Evolutionary conservation across 2,888 invertebrate species (phyloP).

Genomic region (Thysanoteuthis rhombus): DNA sequence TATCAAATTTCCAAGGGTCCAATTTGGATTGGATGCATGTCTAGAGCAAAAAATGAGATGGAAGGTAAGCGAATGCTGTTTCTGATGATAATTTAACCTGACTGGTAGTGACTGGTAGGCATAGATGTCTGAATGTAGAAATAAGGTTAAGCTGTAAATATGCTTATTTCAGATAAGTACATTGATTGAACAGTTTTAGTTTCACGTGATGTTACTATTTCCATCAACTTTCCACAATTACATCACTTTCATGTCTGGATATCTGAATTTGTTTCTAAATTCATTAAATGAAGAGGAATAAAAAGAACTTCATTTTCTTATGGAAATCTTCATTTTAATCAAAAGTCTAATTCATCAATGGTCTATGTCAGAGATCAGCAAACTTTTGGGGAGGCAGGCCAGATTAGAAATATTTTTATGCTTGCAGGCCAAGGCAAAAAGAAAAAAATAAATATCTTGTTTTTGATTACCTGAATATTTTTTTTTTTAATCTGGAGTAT

Average conservation of each 20-base stretch:
- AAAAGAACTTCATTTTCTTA: background rate
- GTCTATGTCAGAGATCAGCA: no score
- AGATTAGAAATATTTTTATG: no score
- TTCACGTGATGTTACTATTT: background rate
- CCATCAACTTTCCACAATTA: background rate
- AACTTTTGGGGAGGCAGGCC: no score
- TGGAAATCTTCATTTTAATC: no score
- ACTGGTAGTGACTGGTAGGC: background rate
- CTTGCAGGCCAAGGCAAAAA: no score
- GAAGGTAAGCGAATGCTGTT: background rate
- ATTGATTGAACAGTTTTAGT: background rate
- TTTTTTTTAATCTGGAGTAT: no score
- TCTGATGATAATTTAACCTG: background rate
- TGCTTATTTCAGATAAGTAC: background rate
- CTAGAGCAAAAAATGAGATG: background rate
- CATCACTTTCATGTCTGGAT: background rate
- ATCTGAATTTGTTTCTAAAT: background rate
- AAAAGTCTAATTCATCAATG: background rate
- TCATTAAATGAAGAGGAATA: background rate
- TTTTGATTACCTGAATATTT: no score
- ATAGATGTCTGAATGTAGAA: background rate
- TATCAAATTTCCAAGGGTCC: background rate
- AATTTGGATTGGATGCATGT: background rate
- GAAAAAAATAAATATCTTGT: no score
- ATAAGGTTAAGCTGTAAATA: background rate